These are phyloP conservation scores for Megaceryle alcyon DNA, from an alignment of 2,797 vertebrate genomes.

Conservation along the genomic window DNA sequence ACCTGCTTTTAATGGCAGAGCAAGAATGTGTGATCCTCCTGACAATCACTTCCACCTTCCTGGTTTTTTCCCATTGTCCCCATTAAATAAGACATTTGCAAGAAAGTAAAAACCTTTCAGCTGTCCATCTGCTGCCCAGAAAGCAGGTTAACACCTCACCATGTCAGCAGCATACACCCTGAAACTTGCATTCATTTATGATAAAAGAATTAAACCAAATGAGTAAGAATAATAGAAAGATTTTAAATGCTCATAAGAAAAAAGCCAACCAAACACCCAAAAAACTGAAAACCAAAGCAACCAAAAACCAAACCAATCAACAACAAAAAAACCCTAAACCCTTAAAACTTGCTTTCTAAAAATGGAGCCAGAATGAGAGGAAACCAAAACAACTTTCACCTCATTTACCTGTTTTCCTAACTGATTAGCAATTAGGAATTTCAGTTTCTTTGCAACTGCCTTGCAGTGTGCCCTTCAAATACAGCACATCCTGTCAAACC, in stretches of 20 bases:
- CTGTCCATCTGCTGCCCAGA: not conserved
- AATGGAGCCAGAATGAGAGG: not conserved
- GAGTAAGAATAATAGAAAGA: not conserved
- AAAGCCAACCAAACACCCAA: too few species aligned
- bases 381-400: not conserved
- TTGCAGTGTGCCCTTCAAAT: not conserved
- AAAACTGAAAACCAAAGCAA: too few species aligned
- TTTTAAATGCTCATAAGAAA: not conserved
- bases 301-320: too few species aligned
- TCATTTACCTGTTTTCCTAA: not conserved
- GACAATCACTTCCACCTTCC: not conserved
- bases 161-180: not conserved
- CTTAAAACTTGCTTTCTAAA: not conserved
- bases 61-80: not conserved
- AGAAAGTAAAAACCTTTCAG: not conserved
- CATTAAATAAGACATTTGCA: not conserved
- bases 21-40: not conserved
- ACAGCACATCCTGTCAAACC: not conserved
- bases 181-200: not conserved
- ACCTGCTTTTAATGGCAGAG: not conserved
- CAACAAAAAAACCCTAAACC: too few species aligned
- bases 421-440: not conserved
- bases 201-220: not conserved
- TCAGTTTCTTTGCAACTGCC: not conserved
- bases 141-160: not conserved